Conservation (phyloP, 2,113 vertebrate genomes). For the Lanius collurio region DNA sequence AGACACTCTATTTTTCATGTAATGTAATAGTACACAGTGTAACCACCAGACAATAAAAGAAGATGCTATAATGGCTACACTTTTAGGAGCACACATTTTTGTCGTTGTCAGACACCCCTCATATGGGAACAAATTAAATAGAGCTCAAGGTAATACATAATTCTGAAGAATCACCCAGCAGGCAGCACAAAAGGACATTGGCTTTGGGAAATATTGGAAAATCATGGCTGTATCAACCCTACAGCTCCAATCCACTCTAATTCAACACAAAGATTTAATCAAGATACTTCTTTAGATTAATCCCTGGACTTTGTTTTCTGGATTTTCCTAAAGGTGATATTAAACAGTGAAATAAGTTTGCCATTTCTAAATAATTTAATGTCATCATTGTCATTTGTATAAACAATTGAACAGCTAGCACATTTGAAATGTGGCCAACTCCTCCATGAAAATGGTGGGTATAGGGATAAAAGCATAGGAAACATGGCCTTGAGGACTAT, state of each 20-base stretch:
- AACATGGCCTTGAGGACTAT: neutral
- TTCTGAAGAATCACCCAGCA: neutral
- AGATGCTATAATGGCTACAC: neutral
- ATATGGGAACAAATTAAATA: neutral
- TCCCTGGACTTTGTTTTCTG: neutral
- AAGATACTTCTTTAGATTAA: neutral
- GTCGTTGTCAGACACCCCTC: constrained; percentile 18
- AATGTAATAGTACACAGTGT: neutral
- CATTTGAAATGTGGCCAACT: neutral
- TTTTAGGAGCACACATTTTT: constrained; percentile 36
- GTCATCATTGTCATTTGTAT: neutral
- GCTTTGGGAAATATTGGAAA: neutral
- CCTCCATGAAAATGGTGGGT: neutral
- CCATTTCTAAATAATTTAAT: neutral
- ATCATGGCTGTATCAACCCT: neutral
- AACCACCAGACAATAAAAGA: constrained; percentile 22
- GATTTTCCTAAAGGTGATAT: neutral
- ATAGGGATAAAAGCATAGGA: neutral
- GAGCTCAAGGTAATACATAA: constrained; percentile 37
- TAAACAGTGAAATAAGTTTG: neutral
- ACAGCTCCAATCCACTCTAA: neutral
- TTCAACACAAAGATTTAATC: neutral
- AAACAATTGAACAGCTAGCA: neutral
- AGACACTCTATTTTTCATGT: constrained; percentile 41
- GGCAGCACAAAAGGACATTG: neutral